A percentile compares a stretch with the other conserved stretches of the same genome.
These are phyloP conservation scores for Aplodontia rufa DNA, from an alignment of 2,113 vertebrate species.

Conservation along the genomic window DNA sequence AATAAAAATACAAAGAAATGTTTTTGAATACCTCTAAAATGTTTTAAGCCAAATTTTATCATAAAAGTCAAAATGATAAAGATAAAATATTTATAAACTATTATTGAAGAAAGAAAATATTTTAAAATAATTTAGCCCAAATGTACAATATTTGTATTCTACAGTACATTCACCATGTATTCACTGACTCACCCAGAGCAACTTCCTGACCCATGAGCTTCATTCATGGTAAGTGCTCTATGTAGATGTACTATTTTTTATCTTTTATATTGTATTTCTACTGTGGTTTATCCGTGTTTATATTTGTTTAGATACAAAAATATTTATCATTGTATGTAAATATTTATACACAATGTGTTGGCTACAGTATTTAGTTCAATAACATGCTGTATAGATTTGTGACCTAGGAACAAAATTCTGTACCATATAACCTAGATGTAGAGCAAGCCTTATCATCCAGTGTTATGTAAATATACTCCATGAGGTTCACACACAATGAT, in stretches of 20 bases:
- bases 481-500: not conserved
- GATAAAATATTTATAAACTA: too few species aligned
- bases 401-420: too few species aligned
- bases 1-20: not conserved
- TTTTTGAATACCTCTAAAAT: not conserved
- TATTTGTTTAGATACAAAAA: not conserved
- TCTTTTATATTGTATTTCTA: not conserved
- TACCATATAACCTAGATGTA: too few species aligned
- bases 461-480: not conserved
- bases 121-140: not conserved
- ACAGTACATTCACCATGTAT: not conserved
- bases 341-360: not conserved
- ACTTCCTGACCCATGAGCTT: too few species aligned
- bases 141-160: too few species aligned
- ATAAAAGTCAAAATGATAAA: not conserved
- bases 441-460: rapidly evolving
- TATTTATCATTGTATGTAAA: not conserved
- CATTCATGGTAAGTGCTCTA: too few species aligned
- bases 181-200: too few species aligned
- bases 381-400: not conserved
- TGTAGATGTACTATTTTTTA: too few species aligned
- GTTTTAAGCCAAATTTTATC: not conserved
- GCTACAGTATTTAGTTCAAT: not conserved
- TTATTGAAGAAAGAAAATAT: not conserved
- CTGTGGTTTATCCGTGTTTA: not conserved